Evolutionary conservation across 2,888 invertebrate species (phyloP).

Genomic region (Atethmia centrago): DNA sequence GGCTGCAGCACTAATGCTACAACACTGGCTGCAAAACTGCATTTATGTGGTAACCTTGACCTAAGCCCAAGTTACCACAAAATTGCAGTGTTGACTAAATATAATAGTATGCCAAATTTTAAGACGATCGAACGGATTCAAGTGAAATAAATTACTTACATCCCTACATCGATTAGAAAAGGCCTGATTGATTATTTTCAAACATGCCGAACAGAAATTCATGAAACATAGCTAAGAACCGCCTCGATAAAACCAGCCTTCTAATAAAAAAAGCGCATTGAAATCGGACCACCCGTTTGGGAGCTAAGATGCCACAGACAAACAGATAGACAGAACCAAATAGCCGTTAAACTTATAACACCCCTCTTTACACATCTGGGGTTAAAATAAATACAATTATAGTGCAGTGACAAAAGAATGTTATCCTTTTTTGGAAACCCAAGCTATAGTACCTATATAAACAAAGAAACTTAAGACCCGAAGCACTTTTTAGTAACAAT

Average conservation of each 20-base stretch:
- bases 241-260: background rate
- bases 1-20: too few relatives aligned
- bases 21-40: too few relatives aligned
- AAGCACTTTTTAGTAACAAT: too few relatives aligned
- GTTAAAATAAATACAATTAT: background rate
- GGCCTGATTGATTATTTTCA: background rate
- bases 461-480: too few relatives aligned
- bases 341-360: too few relatives aligned
- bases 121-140: background rate
- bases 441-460: too few relatives aligned
- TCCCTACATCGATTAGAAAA: background rate
- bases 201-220: background rate
- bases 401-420: too few relatives aligned
- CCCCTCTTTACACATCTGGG: background rate
- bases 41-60: too few relatives aligned
- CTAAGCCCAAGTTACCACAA: background rate
- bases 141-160: background rate
- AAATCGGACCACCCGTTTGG: background rate
- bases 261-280: background rate
- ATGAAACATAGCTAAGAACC: background rate
- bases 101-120: background rate
- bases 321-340: background rate
- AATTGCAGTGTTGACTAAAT: background rate
- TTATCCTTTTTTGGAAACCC: too few relatives aligned
- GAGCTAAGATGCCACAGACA: background rate